These are phyloP conservation scores for Hiodon tergisus DNA, from an alignment of 2,113 vertebrate species.

Conservation along the genomic window DNA sequence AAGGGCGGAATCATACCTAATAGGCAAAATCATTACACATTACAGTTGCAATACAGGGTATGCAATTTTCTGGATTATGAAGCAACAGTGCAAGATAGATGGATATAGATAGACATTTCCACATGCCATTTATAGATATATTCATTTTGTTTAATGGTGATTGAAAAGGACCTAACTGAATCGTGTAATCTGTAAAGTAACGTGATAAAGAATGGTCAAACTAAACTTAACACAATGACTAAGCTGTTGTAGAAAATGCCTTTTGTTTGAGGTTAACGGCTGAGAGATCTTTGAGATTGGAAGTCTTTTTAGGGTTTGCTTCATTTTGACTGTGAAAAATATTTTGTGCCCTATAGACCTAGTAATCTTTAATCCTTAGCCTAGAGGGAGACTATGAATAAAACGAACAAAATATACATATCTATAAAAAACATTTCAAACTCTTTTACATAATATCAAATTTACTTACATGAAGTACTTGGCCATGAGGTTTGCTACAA, in stretches of 20 bases:
- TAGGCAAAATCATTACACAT: too few species aligned
- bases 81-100: too few species aligned
- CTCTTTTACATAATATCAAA: too few species aligned
- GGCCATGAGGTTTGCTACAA: too few species aligned
- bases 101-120: too few species aligned
- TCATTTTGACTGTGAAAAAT: conserved; percentile 35
- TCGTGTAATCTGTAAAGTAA: conserved; percentile 15
- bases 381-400: conserved; percentile 12
- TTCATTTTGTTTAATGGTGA: conserved; percentile 4
- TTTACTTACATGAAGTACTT: too few species aligned
- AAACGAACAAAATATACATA: conserved; percentile 12
- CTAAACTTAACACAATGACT: conserved; percentile 36
- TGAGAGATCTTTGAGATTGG: conserved; percentile 27
- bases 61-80: too few species aligned
- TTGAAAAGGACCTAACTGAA: conserved; percentile 24
- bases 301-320: conserved; percentile 29
- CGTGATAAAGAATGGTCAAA: conserved; percentile 31
- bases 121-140: too few species aligned
- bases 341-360: conserved; percentile 30
- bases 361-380: conserved; percentile 26
- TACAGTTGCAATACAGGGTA: too few species aligned
- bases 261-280: conserved; percentile 26
- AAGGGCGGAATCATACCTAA: too few species aligned
- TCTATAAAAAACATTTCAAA: background rate
- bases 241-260: conserved; percentile 30